phyloP scores from a whole-genome alignment of 1,140 invertebrate genomes.

The Neocloeon triangulifer region DNA sequence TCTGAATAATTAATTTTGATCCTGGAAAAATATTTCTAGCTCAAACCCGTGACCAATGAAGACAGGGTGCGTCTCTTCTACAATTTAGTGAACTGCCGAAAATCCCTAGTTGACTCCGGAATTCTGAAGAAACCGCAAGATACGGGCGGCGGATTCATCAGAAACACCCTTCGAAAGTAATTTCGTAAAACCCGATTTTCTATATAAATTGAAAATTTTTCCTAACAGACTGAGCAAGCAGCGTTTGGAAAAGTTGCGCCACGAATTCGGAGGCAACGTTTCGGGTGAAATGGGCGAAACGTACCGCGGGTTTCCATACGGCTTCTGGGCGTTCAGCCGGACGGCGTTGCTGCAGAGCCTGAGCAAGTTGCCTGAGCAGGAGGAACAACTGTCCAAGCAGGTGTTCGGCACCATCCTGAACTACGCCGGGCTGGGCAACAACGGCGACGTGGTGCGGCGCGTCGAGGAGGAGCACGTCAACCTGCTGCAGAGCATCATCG shows the following conservation, averaged over 20 bases:
- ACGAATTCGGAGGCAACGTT: constrained; percentile 39
- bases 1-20: constrained; percentile 8
- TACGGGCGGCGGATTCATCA: constrained; percentile 46
- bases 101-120: constrained; percentile 61
- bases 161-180: constrained; percentile 60
- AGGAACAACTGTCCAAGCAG: constrained; percentile 64
- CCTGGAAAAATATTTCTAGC: constrained; percentile 17
- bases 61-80: constrained; percentile 60
- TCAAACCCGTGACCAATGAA: constrained; percentile 51
- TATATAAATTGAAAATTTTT: too few relatives aligned
- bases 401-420: constrained; percentile 52
- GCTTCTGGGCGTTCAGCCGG: constrained; percentile 79
- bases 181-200: too few relatives aligned
- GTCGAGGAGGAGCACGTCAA: constrained; percentile 71
- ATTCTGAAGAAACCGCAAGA: constrained; percentile 62
- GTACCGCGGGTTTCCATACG: constrained; percentile 66
- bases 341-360: constrained; percentile 56
- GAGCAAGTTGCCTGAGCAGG: constrained; percentile 59
- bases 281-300: constrained; percentile 39
- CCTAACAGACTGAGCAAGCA: constrained; percentile 53
- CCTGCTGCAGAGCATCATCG: constrained; percentile 70
- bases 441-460: constrained; percentile 28
- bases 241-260: constrained; percentile 59
- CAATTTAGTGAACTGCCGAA: constrained; percentile 52
- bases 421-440: too few relatives aligned